Evolutionary conservation across 1,140 invertebrate genomes (phyloP).

Genomic region (Saccostrea cuccullata): DNA sequence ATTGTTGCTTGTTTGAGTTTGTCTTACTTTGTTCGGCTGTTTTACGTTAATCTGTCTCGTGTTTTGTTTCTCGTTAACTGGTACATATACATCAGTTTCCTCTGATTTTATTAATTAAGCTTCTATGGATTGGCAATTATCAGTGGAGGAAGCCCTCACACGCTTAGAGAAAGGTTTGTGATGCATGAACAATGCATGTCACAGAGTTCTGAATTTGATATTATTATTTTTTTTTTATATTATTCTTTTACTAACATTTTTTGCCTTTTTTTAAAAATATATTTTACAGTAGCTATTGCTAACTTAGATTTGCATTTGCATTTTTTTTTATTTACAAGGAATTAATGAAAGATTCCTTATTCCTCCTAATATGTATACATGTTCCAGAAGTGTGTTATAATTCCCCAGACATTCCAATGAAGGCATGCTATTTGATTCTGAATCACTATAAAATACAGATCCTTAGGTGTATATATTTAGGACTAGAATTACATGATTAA

Average conservation of each 20-base stretch:
- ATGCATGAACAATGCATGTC: constrained; percentile 31
- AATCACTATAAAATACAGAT: not conserved
- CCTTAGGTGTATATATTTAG: constrained; percentile 1
- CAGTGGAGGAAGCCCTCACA: constrained; percentile 47
- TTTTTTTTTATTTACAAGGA: not conserved
- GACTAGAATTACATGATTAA: constrained; percentile 8
- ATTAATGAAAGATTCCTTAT: not conserved
- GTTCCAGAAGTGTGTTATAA: not conserved
- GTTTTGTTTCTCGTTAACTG: not conserved
- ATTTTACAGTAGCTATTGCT: not conserved
- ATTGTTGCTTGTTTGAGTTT: too few relatives aligned
- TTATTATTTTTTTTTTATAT: not conserved
- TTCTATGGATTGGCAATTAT: constrained; percentile 48
- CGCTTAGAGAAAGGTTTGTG: constrained; percentile 51
- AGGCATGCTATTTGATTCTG: not conserved
- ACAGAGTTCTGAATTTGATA: not conserved
- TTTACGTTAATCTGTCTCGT: not conserved
- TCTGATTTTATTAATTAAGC: constrained; percentile 40
- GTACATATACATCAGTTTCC: not conserved
- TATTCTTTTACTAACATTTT: not conserved
- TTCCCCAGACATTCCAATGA: not conserved
- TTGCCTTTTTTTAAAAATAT: not conserved
- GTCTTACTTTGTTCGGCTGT: not conserved
- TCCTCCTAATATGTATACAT: not conserved
- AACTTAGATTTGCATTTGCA: not conserved